Evolutionary conservation across 2,113 vertebrate species (phyloP).

Genomic region (Malaclemys terrapin): DNA sequence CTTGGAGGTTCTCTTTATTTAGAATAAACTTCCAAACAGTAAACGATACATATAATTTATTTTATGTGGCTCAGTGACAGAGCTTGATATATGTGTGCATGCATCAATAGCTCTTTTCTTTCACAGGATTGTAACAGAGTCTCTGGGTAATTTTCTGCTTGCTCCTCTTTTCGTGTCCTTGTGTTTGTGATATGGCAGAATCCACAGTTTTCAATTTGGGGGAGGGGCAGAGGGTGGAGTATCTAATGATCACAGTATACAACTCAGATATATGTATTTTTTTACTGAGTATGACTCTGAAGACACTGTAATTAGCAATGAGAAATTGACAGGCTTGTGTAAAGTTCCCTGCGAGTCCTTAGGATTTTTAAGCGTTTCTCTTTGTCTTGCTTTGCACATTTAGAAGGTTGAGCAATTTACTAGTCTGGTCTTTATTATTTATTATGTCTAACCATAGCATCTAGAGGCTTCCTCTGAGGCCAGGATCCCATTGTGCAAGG

Average conservation of each 20-base stretch:
- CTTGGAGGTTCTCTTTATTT: conserved; percentile 37
- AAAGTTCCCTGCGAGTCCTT: background rate
- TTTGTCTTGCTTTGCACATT: background rate
- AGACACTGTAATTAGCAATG: rapidly evolving
- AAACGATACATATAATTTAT: conserved; percentile 17
- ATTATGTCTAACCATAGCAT: background rate
- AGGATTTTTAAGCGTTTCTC: rapidly evolving
- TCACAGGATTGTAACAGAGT: background rate
- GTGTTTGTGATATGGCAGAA: background rate
- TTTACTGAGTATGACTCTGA: rapidly evolving
- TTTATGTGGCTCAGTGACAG: conserved; percentile 60
- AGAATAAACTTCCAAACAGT: conserved; percentile 44
- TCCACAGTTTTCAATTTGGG: background rate
- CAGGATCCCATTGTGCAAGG: background rate
- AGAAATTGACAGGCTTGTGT: background rate
- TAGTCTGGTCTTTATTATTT: background rate
- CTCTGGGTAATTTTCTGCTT: background rate
- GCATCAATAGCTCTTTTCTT: background rate
- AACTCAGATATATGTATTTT: background rate
- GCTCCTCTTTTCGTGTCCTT: background rate
- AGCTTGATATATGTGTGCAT: conserved; percentile 10
- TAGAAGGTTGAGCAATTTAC: background rate
- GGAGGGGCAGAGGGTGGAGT: background rate
- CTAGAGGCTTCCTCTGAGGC: background rate
- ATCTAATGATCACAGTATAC: background rate